These are phyloP conservation scores for Orchesellides sinensis DNA, from an alignment of 2,888 invertebrate genomes.

Conservation along the genomic window DNA sequence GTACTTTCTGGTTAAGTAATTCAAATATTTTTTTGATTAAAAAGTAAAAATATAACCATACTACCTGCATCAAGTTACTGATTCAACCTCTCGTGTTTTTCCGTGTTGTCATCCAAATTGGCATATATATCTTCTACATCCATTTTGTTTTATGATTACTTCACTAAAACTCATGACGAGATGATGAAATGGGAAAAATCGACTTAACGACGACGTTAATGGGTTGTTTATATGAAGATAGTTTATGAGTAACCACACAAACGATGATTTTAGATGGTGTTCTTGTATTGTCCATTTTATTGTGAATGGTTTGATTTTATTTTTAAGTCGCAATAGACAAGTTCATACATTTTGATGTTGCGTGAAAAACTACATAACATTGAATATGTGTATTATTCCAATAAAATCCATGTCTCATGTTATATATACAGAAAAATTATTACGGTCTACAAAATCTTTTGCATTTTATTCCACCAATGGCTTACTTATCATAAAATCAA, in stretches of 20 bases:
- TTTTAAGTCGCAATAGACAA: conserved; percentile 51
- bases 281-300: conserved; percentile 45
- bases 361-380: conserved; percentile 28
- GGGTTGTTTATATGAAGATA: neutral
- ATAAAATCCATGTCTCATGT: conserved; percentile 59
- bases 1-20: conserved; percentile 10
- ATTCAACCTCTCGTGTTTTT: too few relatives aligned
- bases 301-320: conserved; percentile 50
- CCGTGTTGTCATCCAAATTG: too few relatives aligned
- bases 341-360: conserved; percentile 50
- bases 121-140: neutral
- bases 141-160: neutral
- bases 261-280: conserved; percentile 46
- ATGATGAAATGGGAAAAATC: conserved; percentile 1
- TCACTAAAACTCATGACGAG: neutral
- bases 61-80: conserved; percentile 4
- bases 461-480: too few relatives aligned
- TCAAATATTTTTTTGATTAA: conserved; percentile 27
- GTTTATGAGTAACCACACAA: neutral
- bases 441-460: neutral
- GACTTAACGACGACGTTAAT: neutral
- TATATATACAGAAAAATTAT: neutral
- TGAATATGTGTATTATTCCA: conserved; percentile 54
- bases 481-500: too few relatives aligned
- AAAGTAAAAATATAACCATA: conserved; percentile 3